A percentile compares a stretch with the other conserved stretches of the same genome.
These are phyloP conservation scores for Nixonia krombeini DNA, from an alignment of 1,140 invertebrate species.

Conservation along the genomic window DNA sequence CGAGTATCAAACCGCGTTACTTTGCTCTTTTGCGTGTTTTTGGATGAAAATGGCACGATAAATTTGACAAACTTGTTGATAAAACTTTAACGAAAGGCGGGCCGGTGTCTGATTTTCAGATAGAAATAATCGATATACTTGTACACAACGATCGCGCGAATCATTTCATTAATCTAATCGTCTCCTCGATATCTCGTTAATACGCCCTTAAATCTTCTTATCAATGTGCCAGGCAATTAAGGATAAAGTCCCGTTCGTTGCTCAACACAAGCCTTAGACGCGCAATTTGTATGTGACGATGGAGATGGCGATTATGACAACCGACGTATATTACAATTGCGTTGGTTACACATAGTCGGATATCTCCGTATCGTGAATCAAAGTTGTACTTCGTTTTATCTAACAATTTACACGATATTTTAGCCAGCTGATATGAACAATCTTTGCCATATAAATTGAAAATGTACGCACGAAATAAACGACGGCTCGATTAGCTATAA, in stretches of 20 bases:
- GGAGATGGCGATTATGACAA: constrained; percentile 62
- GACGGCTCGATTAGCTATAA: too few relatives aligned
- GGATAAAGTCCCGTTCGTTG: neutral
- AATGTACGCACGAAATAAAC: neutral
- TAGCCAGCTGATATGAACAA: too few relatives aligned
- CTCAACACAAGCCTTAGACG: constrained; percentile 52
- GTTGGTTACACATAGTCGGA: neutral
- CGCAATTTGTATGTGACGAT: constrained; percentile 66
- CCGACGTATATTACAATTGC: constrained; percentile 21
- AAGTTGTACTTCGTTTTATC: neutral
- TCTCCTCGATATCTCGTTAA: neutral
- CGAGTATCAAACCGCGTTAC: too few relatives aligned
- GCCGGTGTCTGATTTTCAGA: neutral
- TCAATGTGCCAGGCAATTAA: neutral
- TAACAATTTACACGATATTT: too few relatives aligned
- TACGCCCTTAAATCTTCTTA: neutral
- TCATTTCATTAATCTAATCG: too few relatives aligned
- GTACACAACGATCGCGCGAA: too few relatives aligned
- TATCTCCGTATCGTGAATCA: neutral
- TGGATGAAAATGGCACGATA: too few relatives aligned
- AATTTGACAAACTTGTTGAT: too few relatives aligned
- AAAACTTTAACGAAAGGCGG: too few relatives aligned
- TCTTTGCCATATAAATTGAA: neutral
- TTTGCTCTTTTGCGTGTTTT: too few relatives aligned
- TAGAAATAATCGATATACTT: neutral